Percentiles rank a stretch among this genome's conserved stretches.
Evolutionary conservation across 2,113 vertebrate species (phyloP).

Genomic region (Furnarius figulus): DNA sequence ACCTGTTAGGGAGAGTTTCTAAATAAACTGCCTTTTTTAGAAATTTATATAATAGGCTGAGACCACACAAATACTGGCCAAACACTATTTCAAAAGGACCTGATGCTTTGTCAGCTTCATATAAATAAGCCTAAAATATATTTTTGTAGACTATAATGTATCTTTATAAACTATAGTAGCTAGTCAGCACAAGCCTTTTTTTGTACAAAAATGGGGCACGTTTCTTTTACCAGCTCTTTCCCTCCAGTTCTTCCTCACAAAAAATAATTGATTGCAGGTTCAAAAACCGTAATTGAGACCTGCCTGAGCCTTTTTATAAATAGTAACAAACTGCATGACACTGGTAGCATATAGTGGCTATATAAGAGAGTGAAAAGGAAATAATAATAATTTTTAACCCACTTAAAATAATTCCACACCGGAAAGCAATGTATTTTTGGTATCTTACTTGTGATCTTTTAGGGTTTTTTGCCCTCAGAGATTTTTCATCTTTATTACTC

Average conservation of each 20-base stretch:
- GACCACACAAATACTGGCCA: not conserved
- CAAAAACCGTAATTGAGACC: not conserved
- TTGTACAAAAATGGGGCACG: not conserved
- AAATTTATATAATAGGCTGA: not conserved
- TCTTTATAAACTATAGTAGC: not conserved
- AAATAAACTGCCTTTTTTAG: not conserved
- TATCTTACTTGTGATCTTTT: not conserved
- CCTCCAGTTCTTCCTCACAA: not conserved
- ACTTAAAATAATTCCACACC: not conserved
- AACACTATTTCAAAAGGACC: not conserved
- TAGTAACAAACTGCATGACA: not conserved
- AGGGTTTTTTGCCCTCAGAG: not conserved
- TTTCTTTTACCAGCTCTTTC: not conserved
- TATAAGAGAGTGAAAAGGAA: not conserved
- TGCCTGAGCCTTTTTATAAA: not conserved
- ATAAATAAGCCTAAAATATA: not conserved
- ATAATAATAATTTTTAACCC: not conserved
- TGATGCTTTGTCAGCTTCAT: not conserved
- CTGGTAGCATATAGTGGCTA: not conserved
- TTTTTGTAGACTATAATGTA: slow-evolving; percentile 1
- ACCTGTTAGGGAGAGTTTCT: not conserved
- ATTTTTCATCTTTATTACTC: not conserved
- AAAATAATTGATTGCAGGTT: not conserved
- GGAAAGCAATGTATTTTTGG: not conserved
- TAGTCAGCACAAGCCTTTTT: not conserved